Conservation (phyloP, 1,140 invertebrate species). For the Aporrectodea caliginosa region DNA sequence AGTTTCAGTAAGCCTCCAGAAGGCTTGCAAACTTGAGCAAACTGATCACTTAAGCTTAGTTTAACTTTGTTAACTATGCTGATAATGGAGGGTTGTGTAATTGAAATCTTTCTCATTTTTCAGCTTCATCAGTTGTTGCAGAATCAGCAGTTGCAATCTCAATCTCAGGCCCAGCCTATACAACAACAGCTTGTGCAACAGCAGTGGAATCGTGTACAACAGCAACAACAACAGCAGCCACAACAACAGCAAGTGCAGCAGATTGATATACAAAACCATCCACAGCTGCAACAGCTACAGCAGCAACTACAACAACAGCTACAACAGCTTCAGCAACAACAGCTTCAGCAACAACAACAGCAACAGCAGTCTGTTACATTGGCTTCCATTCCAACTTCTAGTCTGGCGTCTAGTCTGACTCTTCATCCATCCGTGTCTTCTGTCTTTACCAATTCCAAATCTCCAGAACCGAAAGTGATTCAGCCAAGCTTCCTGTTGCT, state of each 20-base stretch:
- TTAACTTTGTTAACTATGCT: too few species aligned
- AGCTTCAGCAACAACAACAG: neutral
- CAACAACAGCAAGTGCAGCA: neutral
- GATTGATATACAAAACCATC: neutral
- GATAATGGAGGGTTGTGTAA: too few species aligned
- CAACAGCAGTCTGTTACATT: neutral
- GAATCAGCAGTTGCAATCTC: too few species aligned
- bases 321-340: constrained; percentile 62
- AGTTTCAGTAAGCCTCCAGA: too few species aligned
- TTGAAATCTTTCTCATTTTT: too few species aligned
- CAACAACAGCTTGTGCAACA: too few species aligned
- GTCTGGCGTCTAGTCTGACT: neutral
- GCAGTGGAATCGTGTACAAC: too few species aligned
- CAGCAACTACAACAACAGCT: constrained; percentile 51
- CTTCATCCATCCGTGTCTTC: neutral
- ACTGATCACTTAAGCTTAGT: too few species aligned
- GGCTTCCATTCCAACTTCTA: neutral
- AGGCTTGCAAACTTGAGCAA: too few species aligned
- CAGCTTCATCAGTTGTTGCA: too few species aligned
- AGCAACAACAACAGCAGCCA: neutral
- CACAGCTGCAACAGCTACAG: constrained; percentile 37
- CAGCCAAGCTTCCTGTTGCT: constrained; percentile 11
- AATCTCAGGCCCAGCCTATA: too few species aligned
- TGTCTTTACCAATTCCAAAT: neutral
- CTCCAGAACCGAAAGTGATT: neutral